Conservation (phyloP, 2,888 invertebrate species). For the Cacoxenus indagator region DNA sequence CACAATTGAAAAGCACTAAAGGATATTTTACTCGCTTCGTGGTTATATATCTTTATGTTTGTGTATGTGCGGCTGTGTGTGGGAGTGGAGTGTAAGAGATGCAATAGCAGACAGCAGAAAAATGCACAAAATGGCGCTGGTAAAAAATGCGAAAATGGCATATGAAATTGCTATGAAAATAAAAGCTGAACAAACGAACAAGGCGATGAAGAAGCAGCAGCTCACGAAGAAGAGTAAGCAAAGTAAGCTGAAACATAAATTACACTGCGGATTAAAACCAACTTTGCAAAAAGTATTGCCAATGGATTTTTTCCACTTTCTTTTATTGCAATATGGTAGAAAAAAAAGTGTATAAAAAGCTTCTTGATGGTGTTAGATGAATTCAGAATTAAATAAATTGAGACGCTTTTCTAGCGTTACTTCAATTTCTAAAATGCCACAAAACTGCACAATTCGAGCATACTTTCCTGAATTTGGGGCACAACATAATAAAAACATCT, state of each 20-base stretch:
- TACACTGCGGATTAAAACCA: slow-evolving; percentile 11
- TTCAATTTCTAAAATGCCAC: too few relatives aligned
- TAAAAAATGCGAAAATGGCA: not conserved
- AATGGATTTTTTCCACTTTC: too few relatives aligned
- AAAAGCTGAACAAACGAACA: not conserved
- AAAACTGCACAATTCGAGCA: too few relatives aligned
- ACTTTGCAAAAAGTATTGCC: not conserved
- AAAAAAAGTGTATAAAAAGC: not conserved
- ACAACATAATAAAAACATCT: not conserved
- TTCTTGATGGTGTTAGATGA: not conserved
- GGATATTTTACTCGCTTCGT: not conserved
- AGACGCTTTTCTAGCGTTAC: too few relatives aligned
- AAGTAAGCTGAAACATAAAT: slow-evolving; percentile 14
- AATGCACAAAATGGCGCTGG: not conserved
- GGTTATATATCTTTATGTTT: not conserved
- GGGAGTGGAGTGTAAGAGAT: not conserved
- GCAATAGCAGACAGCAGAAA: not conserved
- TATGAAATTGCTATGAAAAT: not conserved
- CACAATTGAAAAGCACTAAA: slow-evolving; percentile 18
- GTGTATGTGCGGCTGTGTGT: not conserved
- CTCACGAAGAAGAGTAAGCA: not conserved
- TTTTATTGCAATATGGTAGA: not conserved
- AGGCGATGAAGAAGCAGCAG: not conserved
- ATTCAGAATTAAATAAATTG: too few relatives aligned
- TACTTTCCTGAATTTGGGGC: too few relatives aligned